These are phyloP conservation scores for Crepidodera aurea DNA, from an alignment of 2,888 invertebrate genomes.

Conservation along the genomic window DNA sequence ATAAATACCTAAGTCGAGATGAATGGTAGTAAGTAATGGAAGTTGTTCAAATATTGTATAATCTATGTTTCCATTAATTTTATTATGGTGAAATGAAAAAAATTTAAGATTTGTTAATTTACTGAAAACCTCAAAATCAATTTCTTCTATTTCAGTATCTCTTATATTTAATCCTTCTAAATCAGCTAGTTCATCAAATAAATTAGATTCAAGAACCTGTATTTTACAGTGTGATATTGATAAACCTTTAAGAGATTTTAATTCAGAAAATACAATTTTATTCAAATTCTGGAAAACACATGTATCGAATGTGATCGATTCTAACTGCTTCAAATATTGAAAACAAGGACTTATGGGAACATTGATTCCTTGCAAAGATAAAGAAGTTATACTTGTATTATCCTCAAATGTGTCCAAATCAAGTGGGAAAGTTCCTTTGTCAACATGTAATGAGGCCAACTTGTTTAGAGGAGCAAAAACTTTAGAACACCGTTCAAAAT, in stretches of 20 bases:
- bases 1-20: constrained; percentile 17
- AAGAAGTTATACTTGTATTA: constrained; percentile 10
- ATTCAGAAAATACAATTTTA: neutral
- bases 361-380: constrained; percentile 9
- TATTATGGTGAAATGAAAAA: constrained; percentile 20
- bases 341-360: neutral
- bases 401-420: constrained; percentile 14
- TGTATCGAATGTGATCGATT: constrained; percentile 9
- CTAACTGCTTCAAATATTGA: constrained; percentile 9
- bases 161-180: constrained; percentile 17
- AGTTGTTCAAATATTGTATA: constrained; percentile 3
- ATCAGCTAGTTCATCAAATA: neutral
- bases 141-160: constrained; percentile 18
- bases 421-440: constrained; percentile 17
- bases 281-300: constrained; percentile 6
- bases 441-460: constrained; percentile 1
- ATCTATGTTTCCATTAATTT: neutral
- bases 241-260: constrained; percentile 12
- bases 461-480: constrained; percentile 6
- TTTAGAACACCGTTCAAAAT: constrained; percentile 4
- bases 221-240: constrained; percentile 21
- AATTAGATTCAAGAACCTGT: neutral
- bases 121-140: neutral
- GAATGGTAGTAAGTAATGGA: constrained; percentile 5
- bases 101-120: constrained; percentile 15